A percentile compares a stretch with the other conserved stretches of the same genome.
Evolutionary conservation across 2,113 vertebrate genomes (phyloP).

Genomic region (Girardinichthys multiradiatus): DNA sequence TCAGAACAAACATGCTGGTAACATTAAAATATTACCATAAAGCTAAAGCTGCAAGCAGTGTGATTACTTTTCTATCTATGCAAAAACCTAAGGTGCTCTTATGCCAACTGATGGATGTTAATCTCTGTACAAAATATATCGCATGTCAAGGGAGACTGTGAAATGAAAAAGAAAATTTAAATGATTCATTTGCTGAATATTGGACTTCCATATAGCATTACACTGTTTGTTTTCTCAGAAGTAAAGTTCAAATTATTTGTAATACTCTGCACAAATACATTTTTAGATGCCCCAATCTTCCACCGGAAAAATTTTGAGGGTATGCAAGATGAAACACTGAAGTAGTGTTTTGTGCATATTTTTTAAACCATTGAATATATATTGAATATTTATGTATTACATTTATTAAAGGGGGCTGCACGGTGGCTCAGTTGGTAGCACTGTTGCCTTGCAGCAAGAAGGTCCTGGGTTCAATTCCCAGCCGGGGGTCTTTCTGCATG

Average conservation of each 20-base stretch:
- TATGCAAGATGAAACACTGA: neutral
- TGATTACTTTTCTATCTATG: neutral
- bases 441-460: too few species aligned
- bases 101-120: neutral
- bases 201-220: too few species aligned
- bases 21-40: too few species aligned
- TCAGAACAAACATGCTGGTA: too few species aligned
- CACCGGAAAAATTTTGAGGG: neutral
- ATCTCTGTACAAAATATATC: neutral
- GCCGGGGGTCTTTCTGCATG: too few species aligned
- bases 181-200: too few species aligned
- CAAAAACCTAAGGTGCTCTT: neutral
- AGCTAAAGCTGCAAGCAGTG: too few species aligned
- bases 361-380: neutral
- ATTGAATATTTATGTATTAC: neutral
- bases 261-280: neutral
- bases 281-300: neutral
- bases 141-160: neutral
- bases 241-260: too few species aligned
- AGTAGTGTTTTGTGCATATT: conserved; percentile 7
- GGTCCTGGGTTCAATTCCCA: too few species aligned
- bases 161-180: neutral
- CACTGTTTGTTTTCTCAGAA: too few species aligned
- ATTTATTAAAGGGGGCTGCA: conserved; percentile 2
- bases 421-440: too few species aligned